These are phyloP conservation scores for Acleris sparsana DNA, from an alignment of 2,888 invertebrate genomes.

Conservation along the genomic window DNA sequence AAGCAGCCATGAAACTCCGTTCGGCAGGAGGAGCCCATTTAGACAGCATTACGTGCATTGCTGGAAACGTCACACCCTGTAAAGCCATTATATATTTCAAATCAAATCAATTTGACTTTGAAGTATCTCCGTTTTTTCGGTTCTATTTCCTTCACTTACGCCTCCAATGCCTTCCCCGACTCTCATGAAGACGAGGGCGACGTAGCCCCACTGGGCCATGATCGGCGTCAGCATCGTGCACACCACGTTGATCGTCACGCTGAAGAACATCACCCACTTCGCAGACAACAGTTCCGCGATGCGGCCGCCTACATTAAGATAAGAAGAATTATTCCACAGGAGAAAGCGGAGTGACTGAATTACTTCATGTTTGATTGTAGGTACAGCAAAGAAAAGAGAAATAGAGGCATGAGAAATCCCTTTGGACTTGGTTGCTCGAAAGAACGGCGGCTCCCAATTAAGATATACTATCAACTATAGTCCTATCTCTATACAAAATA, in stretches of 20 bases:
- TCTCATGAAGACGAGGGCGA: conserved; percentile 87
- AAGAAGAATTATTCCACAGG: background rate
- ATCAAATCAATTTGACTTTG: too few relatives aligned
- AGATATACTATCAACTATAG: too few relatives aligned
- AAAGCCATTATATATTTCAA: background rate
- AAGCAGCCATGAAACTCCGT: conserved; percentile 92
- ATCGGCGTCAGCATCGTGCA: conserved; percentile 91
- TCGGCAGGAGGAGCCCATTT: conserved; percentile 96
- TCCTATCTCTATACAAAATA: too few relatives aligned
- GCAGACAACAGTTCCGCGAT: conserved; percentile 93
- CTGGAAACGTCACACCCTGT: conserved; percentile 93
- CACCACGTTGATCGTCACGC: conserved; percentile 89
- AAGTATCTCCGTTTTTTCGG: too few relatives aligned
- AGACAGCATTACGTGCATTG: conserved; percentile 94
- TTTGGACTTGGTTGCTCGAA: too few relatives aligned
- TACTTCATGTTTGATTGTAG: too few relatives aligned
- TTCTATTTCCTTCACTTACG: conserved; percentile 58
- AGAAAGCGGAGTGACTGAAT: too few relatives aligned
- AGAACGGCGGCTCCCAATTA: too few relatives aligned
- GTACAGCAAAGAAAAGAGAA: too few relatives aligned
- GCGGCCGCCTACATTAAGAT: conserved; percentile 84
- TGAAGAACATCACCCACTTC: conserved; percentile 94
- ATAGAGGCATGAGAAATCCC: too few relatives aligned
- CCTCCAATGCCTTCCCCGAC: conserved; percentile 91
- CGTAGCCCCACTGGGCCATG: conserved; percentile 87